phyloP scores from a whole-genome alignment of 1,140 invertebrate species.

The Antheraea pernyi region DNA sequence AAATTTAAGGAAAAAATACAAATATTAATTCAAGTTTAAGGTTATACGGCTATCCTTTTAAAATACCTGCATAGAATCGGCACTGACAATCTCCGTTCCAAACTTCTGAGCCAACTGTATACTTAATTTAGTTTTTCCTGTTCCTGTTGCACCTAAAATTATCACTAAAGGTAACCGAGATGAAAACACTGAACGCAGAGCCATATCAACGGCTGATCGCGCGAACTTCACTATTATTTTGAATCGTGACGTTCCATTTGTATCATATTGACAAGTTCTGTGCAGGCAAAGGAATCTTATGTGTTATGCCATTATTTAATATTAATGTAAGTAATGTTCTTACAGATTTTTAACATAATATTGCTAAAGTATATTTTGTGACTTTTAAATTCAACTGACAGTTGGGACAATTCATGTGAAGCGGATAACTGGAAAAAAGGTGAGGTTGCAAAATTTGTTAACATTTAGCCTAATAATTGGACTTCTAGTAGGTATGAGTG shows the following conservation, averaged over 20 bases:
- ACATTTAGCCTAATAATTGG: too few relatives aligned
- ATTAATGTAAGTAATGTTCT: too few relatives aligned
- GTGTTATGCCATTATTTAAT: not conserved
- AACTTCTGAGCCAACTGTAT: constrained; percentile 94
- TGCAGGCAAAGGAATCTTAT: not conserved
- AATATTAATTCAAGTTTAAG: constrained; percentile 34
- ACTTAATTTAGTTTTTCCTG: constrained; percentile 97
- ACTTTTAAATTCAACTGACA: too few relatives aligned
- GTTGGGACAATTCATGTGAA: too few relatives aligned
- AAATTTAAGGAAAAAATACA: not conserved
- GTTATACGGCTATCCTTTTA: constrained; percentile 39
- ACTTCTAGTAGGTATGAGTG: too few relatives aligned
- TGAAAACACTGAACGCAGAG: constrained; percentile 59
- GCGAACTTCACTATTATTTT: constrained; percentile 71
- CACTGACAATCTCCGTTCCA: constrained; percentile 97
- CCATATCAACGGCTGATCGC: constrained; percentile 50
- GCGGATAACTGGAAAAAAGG: too few relatives aligned
- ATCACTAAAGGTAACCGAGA: constrained; percentile 87
- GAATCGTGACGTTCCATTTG: constrained; percentile 30
- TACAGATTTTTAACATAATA: too few relatives aligned
- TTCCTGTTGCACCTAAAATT: constrained; percentile 96
- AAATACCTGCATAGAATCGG: constrained; percentile 99
- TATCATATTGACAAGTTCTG: not conserved
- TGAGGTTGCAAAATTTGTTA: too few relatives aligned
- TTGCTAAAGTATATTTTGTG: too few relatives aligned